Evolutionary conservation across 2,888 invertebrate genomes (phyloP).

Genomic region (Cosmopolites sordidus): DNA sequence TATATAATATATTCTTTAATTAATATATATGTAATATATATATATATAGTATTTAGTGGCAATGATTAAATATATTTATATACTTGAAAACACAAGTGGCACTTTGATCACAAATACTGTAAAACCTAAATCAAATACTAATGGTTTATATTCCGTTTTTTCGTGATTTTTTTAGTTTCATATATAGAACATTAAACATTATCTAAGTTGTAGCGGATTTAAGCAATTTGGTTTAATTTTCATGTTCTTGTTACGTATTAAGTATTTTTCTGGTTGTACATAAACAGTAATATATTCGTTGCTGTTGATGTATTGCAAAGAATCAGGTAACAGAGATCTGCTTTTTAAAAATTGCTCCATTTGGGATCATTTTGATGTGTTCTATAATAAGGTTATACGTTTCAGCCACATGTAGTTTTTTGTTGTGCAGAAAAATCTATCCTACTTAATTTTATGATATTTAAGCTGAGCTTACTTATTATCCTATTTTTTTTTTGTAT

Average conservation of each 20-base stretch:
- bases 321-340: constrained; percentile 24
- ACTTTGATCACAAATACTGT: constrained; percentile 76
- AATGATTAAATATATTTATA: constrained; percentile 45
- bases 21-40: constrained; percentile 47
- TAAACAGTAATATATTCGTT: constrained; percentile 21
- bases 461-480: constrained; percentile 42
- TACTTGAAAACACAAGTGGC: constrained; percentile 70
- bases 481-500: constrained; percentile 33
- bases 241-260: constrained; percentile 20
- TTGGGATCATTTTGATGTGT: constrained; percentile 12
- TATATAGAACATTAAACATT: constrained; percentile 7
- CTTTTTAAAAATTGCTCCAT: constrained; percentile 17
- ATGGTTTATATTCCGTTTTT: constrained; percentile 18
- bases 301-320: constrained; percentile 26
- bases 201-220: constrained; percentile 15
- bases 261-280: constrained; percentile 23
- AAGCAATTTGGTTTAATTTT: constrained; percentile 13
- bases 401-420: constrained; percentile 33
- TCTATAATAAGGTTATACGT: constrained; percentile 6
- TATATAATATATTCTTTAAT: constrained; percentile 45
- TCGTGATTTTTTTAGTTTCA: constrained; percentile 5
- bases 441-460: constrained; percentile 33
- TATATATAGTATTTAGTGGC: constrained; percentile 49
- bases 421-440: constrained; percentile 26
- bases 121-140: constrained; percentile 54